Conservation (phyloP, 2,797 vertebrate genomes). For the Mustela erminea region DNA sequence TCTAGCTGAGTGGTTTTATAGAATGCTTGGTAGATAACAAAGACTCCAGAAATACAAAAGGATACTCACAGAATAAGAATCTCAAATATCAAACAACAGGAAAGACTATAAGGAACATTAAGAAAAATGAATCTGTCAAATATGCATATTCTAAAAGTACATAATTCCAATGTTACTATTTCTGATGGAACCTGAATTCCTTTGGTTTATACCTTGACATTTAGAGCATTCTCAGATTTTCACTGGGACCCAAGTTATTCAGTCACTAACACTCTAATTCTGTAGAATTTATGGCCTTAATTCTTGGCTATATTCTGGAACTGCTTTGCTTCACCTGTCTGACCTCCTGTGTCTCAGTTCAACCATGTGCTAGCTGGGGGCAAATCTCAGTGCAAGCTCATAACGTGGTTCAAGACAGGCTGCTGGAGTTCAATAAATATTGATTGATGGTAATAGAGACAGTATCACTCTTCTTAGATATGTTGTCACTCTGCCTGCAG, state of each 20-base stretch:
- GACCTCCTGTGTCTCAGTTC: constrained; percentile 37
- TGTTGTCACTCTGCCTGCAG: constrained; percentile 67
- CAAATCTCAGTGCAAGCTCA: constrained; percentile 4
- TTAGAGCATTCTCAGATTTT: constrained; percentile 46
- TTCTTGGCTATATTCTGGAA: background rate
- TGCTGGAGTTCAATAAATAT: constrained; percentile 79
- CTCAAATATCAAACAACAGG: background rate
- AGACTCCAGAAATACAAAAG: constrained; percentile 15
- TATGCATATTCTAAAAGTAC: background rate
- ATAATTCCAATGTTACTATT: background rate
- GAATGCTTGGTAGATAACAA: background rate
- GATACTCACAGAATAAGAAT: background rate
- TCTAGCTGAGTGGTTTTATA: background rate
- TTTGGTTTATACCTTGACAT: constrained; percentile 11
- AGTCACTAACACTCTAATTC: constrained; percentile 3
- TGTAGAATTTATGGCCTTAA: constrained; percentile 21
- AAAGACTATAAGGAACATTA: background rate
- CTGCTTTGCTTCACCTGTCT: background rate
- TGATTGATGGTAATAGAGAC: constrained; percentile 81
- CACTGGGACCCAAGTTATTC: background rate
- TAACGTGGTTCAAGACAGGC: constrained; percentile 27
- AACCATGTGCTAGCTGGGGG: background rate
- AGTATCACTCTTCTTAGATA: constrained; percentile 73
- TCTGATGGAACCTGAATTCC: background rate
- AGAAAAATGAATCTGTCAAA: constrained; percentile 17